Evolutionary conservation across 2,113 vertebrate genomes (phyloP).

Genomic region (Pelecanus crispus): DNA sequence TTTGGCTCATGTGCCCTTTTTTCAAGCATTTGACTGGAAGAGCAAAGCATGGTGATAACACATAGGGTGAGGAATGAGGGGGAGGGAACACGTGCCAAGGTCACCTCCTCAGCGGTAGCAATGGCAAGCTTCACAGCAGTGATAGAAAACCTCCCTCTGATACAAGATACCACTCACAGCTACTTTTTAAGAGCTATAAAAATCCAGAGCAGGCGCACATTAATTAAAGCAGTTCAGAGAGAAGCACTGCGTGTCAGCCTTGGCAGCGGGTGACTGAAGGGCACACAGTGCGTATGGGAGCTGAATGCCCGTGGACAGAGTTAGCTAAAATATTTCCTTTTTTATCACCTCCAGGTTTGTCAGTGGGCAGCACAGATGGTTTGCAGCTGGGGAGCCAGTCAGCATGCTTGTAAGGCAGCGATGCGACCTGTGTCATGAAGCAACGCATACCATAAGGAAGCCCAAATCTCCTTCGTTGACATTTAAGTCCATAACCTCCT

Average conservation of each 20-base stretch:
- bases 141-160: not conserved
- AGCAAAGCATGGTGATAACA: slow-evolving; percentile 20
- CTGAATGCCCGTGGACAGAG: not conserved
- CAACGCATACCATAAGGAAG: not conserved
- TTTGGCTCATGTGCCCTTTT: slow-evolving; percentile 2
- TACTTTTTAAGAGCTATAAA: slow-evolving; percentile 29
- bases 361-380: slow-evolving; percentile 3
- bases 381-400: slow-evolving; percentile 1
- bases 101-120: not conserved
- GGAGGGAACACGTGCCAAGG: not conserved
- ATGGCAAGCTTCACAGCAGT: not conserved
- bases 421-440: not conserved
- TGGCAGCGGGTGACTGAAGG: not conserved
- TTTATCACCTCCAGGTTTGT: not conserved
- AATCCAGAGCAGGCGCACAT: not conserved
- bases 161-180: not conserved
- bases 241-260: not conserved
- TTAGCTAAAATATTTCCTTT: not conserved
- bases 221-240: slow-evolving; percentile 2
- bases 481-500: not conserved
- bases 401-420: not conserved
- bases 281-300: accelerated
- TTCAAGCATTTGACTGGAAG: slow-evolving; percentile 39
- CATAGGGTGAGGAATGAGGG: not conserved
- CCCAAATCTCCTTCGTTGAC: not conserved